Evolutionary conservation across 2,113 vertebrate species (phyloP).

Genomic region (Oreochromis tanganicae): DNA sequence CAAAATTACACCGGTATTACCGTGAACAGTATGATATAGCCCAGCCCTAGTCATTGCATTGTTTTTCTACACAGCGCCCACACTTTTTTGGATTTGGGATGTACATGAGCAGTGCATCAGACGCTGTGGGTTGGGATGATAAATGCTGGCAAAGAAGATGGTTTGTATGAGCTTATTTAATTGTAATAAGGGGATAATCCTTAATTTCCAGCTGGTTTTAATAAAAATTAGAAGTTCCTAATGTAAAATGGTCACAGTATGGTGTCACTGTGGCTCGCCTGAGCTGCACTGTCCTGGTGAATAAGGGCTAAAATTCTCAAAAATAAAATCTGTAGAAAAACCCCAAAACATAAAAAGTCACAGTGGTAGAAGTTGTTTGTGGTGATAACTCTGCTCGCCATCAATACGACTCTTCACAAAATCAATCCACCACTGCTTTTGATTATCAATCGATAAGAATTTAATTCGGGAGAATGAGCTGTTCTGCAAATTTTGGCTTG

Average conservation of each 20-base stretch:
- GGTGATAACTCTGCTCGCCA: background rate
- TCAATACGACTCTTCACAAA: background rate
- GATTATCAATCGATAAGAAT: background rate
- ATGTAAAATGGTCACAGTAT: background rate
- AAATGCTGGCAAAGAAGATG: background rate
- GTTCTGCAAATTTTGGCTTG: background rate
- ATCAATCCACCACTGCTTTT: background rate
- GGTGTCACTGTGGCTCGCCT: background rate
- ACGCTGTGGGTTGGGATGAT: background rate
- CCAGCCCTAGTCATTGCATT: background rate
- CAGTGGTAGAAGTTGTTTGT: background rate
- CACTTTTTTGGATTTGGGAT: background rate
- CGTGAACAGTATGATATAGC: no score
- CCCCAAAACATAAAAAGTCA: background rate
- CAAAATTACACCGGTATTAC: no score
- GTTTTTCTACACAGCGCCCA: background rate
- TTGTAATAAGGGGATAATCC: background rate
- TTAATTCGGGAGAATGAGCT: background rate
- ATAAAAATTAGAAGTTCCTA: background rate
- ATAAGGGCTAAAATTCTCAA: background rate
- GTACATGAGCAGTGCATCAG: background rate
- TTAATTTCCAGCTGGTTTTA: background rate
- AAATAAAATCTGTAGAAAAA: background rate
- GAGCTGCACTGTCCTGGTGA: rapidly evolving
- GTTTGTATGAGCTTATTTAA: background rate